These are phyloP conservation scores for Thymelicus sylvestris DNA, from an alignment of 2,888 invertebrate genomes.

Conservation along the genomic window DNA sequence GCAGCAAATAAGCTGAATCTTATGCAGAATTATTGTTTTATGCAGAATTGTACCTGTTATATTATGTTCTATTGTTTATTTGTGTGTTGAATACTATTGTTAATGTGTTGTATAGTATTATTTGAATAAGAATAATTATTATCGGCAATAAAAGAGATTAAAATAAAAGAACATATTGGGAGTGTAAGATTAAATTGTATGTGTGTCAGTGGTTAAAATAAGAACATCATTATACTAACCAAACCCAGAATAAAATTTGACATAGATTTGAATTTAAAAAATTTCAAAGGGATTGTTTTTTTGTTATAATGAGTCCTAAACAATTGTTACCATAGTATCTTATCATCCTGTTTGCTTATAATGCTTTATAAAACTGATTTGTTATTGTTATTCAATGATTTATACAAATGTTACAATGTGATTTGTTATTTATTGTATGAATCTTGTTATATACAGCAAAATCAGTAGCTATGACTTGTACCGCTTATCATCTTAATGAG, in stretches of 20 bases:
- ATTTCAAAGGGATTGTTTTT: too few species aligned
- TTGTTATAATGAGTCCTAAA: background rate
- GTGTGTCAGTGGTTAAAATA: too few species aligned
- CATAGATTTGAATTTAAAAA: too few species aligned
- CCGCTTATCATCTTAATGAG: conserved; percentile 46
- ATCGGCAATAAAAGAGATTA: too few species aligned
- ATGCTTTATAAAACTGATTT: conserved; percentile 11
- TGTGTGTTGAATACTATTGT: conserved; percentile 3
- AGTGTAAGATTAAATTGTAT: too few species aligned
- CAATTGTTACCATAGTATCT: background rate
- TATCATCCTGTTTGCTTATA: background rate
- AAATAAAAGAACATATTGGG: too few species aligned
- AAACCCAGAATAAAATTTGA: too few species aligned
- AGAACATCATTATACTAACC: too few species aligned
- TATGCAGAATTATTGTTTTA: background rate
- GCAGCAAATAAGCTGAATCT: background rate
- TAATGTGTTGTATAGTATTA: background rate
- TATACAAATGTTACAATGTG: conserved; percentile 18
- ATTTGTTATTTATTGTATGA: conserved; percentile 42
- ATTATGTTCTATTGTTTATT: background rate
- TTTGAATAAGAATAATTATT: background rate
- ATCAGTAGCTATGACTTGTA: conserved; percentile 13
- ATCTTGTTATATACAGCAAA: conserved; percentile 26
- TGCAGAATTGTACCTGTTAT: conserved; percentile 4
- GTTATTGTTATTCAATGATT: conserved; percentile 18